Evolutionary conservation across 2,113 vertebrate genomes (phyloP).

Genomic region (Pluvialis apricaria): DNA sequence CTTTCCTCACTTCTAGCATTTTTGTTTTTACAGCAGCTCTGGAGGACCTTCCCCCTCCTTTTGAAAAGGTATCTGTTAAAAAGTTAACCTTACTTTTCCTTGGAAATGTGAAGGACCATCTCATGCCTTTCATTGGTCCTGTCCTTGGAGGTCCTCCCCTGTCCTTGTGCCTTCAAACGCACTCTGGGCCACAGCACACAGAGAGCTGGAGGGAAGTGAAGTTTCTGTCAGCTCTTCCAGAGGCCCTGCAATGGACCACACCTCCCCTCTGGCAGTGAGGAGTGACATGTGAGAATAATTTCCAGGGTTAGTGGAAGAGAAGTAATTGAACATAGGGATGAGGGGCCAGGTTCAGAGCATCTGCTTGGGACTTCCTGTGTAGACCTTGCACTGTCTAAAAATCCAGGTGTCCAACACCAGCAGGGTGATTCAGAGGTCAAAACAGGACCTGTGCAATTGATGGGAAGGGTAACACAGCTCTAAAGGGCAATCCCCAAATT

Average conservation of each 20-base stretch:
- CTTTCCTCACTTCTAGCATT: neutral
- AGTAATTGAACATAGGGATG: neutral
- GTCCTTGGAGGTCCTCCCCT: neutral
- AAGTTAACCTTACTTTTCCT: neutral
- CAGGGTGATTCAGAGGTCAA: neutral
- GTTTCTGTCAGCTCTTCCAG: neutral
- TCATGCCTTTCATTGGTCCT: neutral
- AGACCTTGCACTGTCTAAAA: neutral
- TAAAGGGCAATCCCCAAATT: neutral
- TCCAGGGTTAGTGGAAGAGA: neutral
- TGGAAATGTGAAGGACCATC: neutral
- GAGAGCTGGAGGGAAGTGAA: neutral
- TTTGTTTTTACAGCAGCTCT: neutral
- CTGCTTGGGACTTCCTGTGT: neutral
- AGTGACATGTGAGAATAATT: neutral
- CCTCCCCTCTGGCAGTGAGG: too few species aligned
- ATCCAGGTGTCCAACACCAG: neutral
- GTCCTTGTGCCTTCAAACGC: fast-evolving
- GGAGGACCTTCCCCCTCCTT: neutral
- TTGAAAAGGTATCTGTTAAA: neutral
- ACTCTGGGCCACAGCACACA: too few species aligned
- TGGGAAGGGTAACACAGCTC: neutral
- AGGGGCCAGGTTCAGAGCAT: neutral
- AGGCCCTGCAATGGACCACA: neutral
- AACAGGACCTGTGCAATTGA: neutral